Conservation (phyloP, 2,113 vertebrate genomes). For the Tragulus kanchil region DNA sequence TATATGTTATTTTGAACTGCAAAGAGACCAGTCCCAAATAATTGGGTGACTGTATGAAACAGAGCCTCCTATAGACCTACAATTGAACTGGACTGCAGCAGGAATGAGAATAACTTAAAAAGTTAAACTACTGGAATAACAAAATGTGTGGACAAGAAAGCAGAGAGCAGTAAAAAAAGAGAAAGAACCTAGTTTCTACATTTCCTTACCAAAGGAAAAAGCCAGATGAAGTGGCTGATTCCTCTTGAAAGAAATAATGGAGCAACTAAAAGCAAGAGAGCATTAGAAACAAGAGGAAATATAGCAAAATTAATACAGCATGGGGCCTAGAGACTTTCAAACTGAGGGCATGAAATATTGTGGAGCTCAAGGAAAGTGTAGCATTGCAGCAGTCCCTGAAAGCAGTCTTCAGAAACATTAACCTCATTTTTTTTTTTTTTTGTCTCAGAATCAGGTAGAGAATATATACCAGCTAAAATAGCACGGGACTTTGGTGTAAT, state of each 20-base stretch:
- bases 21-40: no score
- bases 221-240: background rate
- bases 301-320: background rate
- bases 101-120: background rate
- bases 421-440: background rate
- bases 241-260: background rate
- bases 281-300: background rate
- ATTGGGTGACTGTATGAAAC: background rate
- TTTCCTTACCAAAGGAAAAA: background rate
- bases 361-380: background rate
- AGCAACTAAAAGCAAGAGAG: background rate
- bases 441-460: background rate
- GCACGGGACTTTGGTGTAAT: background rate
- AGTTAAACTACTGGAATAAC: background rate
- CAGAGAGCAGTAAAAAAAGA: background rate
- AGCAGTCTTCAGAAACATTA: background rate
- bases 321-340: background rate
- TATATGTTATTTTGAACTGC: no score
- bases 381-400: background rate
- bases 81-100: background rate
- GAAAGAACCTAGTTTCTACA: background rate
- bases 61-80: background rate
- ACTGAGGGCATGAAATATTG: background rate
- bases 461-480: background rate
- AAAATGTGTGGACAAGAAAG: background rate